A percentile compares a stretch with the other conserved stretches of the same genome.
phyloP scores from a whole-genome alignment of 2,113 vertebrate genomes.

The Cathartes aura region DNA sequence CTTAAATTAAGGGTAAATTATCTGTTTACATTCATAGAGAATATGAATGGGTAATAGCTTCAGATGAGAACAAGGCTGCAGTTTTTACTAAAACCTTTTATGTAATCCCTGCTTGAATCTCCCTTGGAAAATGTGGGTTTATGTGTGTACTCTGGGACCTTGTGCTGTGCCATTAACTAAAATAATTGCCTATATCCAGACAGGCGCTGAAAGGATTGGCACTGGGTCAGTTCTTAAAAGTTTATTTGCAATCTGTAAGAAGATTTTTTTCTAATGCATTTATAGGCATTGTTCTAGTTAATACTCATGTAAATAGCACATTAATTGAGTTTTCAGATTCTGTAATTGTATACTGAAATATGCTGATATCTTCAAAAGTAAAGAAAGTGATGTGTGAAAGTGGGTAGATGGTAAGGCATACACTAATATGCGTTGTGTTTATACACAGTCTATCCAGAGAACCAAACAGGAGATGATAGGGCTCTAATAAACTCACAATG shows the following conservation, averaged over 20 bases:
- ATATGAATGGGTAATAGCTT: not conserved
- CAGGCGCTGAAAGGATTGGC: constrained; percentile 38
- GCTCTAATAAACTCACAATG: not conserved
- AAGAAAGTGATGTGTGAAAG: not conserved
- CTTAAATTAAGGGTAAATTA: not conserved
- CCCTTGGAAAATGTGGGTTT: not conserved
- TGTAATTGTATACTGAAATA: constrained; percentile 19
- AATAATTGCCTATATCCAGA: constrained; percentile 19
- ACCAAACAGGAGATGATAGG: not conserved
- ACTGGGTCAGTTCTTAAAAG: constrained; percentile 38
- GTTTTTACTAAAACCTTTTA: constrained; percentile 4
- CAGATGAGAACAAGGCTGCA: not conserved
- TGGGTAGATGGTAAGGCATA: not conserved
- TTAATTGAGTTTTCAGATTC: constrained; percentile 47
- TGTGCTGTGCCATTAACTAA: constrained; percentile 8
- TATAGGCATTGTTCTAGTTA: constrained; percentile 47
- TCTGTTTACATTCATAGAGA: not conserved
- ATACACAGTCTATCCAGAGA: not conserved
- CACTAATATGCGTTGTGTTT: not conserved
- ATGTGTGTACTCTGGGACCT: not conserved
- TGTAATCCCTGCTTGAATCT: not conserved
- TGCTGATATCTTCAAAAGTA: constrained; percentile 14
- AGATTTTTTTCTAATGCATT: constrained; percentile 6
- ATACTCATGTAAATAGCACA: constrained; percentile 46
- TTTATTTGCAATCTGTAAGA: constrained; percentile 19